Percentiles rank a stretch among this genome's conserved stretches.
Conservation (phyloP, 1,140 invertebrate species). For the Brachionus manjavacas region DNA sequence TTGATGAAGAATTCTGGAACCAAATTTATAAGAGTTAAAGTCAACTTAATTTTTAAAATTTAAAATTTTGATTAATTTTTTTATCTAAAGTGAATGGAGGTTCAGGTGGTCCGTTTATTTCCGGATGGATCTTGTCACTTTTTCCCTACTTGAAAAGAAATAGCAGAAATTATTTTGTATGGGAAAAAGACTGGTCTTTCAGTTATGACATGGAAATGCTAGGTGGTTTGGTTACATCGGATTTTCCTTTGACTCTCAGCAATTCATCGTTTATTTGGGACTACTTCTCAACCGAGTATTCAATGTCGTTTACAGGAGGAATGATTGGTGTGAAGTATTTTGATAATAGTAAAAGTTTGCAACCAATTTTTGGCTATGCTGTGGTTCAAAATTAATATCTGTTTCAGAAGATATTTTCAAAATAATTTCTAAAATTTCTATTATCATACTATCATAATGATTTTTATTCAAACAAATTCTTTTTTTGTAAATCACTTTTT, state of each 20-base stretch:
- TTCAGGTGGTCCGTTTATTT: slow-evolving; percentile 33
- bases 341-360: not conserved
- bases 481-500: too few species aligned
- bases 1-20: slow-evolving; percentile 25
- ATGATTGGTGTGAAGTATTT: slow-evolving; percentile 6
- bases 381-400: not conserved
- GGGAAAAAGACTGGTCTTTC: slow-evolving; percentile 38
- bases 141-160: slow-evolving; percentile 31
- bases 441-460: too few species aligned
- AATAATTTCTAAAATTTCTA: not conserved
- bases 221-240: not conserved
- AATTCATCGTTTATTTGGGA: slow-evolving; percentile 12
- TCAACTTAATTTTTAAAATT: not conserved
- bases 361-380: slow-evolving; percentile 40
- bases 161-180: slow-evolving; percentile 32
- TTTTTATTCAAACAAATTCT: too few species aligned
- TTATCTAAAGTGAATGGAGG: not conserved
- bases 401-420: not conserved
- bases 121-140: slow-evolving; percentile 10
- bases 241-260: slow-evolving; percentile 10
- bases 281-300: not conserved
- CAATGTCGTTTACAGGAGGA: not conserved
- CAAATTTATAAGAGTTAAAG: slow-evolving; percentile 10
- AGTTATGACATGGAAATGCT: not conserved
- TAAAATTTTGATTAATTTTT: not conserved